These are phyloP conservation scores for Mylabris phalerata DNA, from an alignment of 1,140 invertebrate species.

Conservation along the genomic window DNA sequence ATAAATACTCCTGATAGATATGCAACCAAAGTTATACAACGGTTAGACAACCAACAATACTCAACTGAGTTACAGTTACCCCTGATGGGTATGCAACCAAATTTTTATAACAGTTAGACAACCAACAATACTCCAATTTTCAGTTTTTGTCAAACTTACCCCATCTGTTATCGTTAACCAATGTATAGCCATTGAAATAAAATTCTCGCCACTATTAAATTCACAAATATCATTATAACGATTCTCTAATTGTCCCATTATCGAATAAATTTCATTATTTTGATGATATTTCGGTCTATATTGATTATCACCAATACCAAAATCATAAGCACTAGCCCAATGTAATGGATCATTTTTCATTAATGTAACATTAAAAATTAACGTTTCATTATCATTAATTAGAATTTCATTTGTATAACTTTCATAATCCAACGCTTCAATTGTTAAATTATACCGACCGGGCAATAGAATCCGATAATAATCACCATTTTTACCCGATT, in stretches of 20 bases:
- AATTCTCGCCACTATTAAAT: constrained; percentile 55
- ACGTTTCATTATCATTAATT: constrained; percentile 56
- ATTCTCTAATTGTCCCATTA: constrained; percentile 60
- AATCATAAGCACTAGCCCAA: constrained; percentile 76
- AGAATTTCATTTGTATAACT: constrained; percentile 28
- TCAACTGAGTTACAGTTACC: too few relatives aligned
- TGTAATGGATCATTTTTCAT: constrained; percentile 64
- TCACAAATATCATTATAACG: constrained; percentile 53
- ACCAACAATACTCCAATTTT: background rate
- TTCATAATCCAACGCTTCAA: constrained; percentile 52
- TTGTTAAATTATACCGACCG: constrained; percentile 79
- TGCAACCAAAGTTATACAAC: too few relatives aligned
- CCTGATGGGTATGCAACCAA: too few relatives aligned
- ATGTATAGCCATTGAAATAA: constrained; percentile 53
- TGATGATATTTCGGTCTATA: constrained; percentile 52
- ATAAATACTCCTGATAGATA: too few relatives aligned
- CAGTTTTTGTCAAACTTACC: constrained; percentile 39
- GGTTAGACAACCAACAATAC: too few relatives aligned
- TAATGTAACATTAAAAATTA: constrained; percentile 70
- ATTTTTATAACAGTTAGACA: too few relatives aligned
- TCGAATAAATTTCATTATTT: constrained; percentile 54
- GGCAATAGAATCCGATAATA: constrained; percentile 89
- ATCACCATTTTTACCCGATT: constrained; percentile 69
- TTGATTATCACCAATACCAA: constrained; percentile 50
- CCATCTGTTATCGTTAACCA: constrained; percentile 58